These are phyloP conservation scores for Aleiodes sp. DNA, from an alignment of 1,140 invertebrate species.

Conservation along the genomic window DNA sequence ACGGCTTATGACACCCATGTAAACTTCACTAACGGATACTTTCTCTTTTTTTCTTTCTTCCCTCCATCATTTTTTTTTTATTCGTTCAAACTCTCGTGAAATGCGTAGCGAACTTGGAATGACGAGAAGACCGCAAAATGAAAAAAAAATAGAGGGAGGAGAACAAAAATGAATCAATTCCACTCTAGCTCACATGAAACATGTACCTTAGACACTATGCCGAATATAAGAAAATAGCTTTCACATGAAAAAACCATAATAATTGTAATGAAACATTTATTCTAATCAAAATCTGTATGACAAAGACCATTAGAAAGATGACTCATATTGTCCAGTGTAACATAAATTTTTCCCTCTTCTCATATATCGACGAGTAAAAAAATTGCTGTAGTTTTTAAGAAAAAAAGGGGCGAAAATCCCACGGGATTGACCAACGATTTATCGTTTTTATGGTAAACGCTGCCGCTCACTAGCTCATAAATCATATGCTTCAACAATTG, in stretches of 20 bases:
- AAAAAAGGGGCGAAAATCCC: conserved; percentile 31
- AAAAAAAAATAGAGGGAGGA: background rate
- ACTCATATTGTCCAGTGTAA: background rate
- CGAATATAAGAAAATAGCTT: too few species aligned
- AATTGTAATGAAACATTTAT: background rate
- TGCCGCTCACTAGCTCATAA: conserved; percentile 31
- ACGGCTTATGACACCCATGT: conserved; percentile 60
- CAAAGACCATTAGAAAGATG: too few species aligned
- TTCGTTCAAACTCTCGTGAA: conserved; percentile 42
- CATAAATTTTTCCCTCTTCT: background rate
- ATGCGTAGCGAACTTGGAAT: conserved; percentile 53
- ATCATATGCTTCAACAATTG: conserved; percentile 26
- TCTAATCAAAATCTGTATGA: background rate
- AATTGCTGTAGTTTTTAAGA: conserved; percentile 23
- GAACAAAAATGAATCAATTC: conserved; percentile 48
- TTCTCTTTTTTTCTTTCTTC: background rate
- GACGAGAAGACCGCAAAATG: background rate
- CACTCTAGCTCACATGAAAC: conserved; percentile 46
- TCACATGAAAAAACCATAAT: too few species aligned
- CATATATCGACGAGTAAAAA: background rate
- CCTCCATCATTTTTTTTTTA: conserved; percentile 46
- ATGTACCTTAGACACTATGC: conserved; percentile 42
- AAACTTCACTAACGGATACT: conserved; percentile 48
- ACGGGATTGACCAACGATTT: conserved; percentile 33
- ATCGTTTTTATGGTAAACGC: conserved; percentile 38